These are phyloP conservation scores for Actinia tenebrosa DNA, from an alignment of 64 coral and sea anemone genomes.

Conservation along the genomic window DNA sequence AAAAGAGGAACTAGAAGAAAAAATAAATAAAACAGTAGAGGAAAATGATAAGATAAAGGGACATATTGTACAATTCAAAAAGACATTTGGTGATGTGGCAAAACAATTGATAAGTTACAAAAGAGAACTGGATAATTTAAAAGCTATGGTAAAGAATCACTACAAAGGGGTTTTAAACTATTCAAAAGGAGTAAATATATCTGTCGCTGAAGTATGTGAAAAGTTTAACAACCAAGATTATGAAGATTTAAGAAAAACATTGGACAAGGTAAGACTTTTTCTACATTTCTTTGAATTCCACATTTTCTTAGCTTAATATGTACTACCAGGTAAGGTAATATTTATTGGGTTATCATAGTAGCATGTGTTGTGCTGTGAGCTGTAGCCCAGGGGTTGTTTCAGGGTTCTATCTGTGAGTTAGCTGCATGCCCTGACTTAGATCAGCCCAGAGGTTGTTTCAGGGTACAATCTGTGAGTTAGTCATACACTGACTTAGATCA, in stretches of 20 bases:
- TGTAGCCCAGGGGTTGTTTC: too few relatives aligned
- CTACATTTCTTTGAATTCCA: neutral
- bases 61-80: constrained; percentile 30
- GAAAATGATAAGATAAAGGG: constrained; percentile 17
- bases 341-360: too few relatives aligned
- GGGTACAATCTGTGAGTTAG: too few relatives aligned
- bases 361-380: too few relatives aligned
- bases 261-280: constrained; percentile 30
- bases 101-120: constrained; percentile 39
- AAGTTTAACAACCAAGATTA: constrained; percentile 23
- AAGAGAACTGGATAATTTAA: constrained; percentile 38
- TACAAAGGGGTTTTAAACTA: constrained; percentile 23
- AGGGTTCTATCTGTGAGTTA: too few relatives aligned
- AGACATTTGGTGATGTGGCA: constrained; percentile 17
- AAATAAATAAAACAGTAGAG: neutral
- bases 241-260: constrained; percentile 20
- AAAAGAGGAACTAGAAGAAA: constrained; percentile 19
- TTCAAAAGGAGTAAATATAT: neutral
- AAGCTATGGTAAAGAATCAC: constrained; percentile 44
- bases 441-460: too few relatives aligned
- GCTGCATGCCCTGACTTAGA: too few relatives aligned
- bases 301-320: too few relatives aligned
- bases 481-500: too few relatives aligned
- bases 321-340: too few relatives aligned
- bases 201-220: constrained; percentile 33